Base-by-base conservation (phyloP, 2,888 invertebrate genomes). In the Isoperla grammatica region DNA sequence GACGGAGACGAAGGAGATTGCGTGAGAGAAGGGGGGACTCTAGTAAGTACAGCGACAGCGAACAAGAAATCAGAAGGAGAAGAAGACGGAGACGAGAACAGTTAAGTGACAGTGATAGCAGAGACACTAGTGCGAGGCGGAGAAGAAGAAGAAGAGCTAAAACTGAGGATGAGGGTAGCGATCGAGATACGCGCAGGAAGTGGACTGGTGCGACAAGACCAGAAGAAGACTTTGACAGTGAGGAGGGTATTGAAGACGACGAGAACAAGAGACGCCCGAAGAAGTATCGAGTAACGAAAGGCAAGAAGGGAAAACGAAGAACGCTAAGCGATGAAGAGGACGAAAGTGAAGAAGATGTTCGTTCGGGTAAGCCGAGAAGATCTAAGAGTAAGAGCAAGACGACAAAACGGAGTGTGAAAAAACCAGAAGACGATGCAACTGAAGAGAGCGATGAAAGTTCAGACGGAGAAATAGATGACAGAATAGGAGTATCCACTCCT, bases 1-100 rank as follows among this genome's bases (percentile, higher is more conserved):
- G 61, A 17, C 67, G 65, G 61, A 63, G 48, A 17, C 69, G 67
- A 29, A 66, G 71, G 42, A 71, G 69, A 0, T 17, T 64, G 68
- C 39, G 66, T 68, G 50, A 63, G 64, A 13, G 70, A 69, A 8
- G 42, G 20, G 3, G 15, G 22, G 42, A 42, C 20, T 19, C 15
- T 17, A 42, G 56, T 22, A 17, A 39, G 22, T 54, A 64, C 29
- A 13, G 43, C 3, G 46, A 58, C 22, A 50, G 49, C 11, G 59
- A 59, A 11, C 43, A 45, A 6, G 57, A 61, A 29, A 49, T 42
- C 12, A 39, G 56, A 23, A 56, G 56, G 39, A 45, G 46, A 20
- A 19, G 60, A 22, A 29, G 56, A 19, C 40, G 56, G 15, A 29
- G 56, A 5, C 8, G 43, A 5, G 20, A 29, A 29, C 29, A 29